Conservation (phyloP, 2,888 invertebrate genomes). For the Cartodere bifasciata region DNA sequence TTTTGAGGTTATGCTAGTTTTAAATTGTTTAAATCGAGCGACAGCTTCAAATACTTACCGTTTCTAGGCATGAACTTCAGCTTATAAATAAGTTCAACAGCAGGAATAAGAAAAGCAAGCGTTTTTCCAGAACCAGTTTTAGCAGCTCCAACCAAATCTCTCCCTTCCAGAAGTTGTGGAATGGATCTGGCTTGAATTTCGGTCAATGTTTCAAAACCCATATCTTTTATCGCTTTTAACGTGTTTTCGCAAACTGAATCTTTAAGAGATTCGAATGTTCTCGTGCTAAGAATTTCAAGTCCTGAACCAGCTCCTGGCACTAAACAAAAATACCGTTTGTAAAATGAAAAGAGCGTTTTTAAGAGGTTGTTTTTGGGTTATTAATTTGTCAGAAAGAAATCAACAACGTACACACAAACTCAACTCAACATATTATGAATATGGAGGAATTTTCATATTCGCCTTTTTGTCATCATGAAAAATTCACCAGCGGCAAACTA, state of each 20-base stretch:
- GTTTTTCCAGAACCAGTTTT: slow-evolving; percentile 97
- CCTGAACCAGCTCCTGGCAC: not conserved
- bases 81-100: slow-evolving; percentile 84
- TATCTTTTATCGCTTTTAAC: slow-evolving; percentile 70
- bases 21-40: no score
- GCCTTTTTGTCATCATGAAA: no score
- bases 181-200: slow-evolving; percentile 88
- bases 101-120: slow-evolving; percentile 87
- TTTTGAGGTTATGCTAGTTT: no score
- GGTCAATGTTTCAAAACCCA: slow-evolving; percentile 93
- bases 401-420: no score
- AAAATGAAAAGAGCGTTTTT: no score
- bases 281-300: slow-evolving; percentile 7
- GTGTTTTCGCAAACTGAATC: slow-evolving; percentile 69
- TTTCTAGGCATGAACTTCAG: slow-evolving; percentile 85
- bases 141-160: slow-evolving; percentile 89
- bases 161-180: slow-evolving; percentile 78
- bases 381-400: no score
- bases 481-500: no score
- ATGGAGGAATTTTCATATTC: no score
- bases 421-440: no score
- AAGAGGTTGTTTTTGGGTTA: no score
- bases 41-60: slow-evolving; percentile 47
- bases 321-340: slow-evolving; percentile 6
- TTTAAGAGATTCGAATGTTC: slow-evolving; percentile 26